Evolutionary conservation across 1,140 invertebrate species (phyloP).

Genomic region (Bradynema listronoti): DNA sequence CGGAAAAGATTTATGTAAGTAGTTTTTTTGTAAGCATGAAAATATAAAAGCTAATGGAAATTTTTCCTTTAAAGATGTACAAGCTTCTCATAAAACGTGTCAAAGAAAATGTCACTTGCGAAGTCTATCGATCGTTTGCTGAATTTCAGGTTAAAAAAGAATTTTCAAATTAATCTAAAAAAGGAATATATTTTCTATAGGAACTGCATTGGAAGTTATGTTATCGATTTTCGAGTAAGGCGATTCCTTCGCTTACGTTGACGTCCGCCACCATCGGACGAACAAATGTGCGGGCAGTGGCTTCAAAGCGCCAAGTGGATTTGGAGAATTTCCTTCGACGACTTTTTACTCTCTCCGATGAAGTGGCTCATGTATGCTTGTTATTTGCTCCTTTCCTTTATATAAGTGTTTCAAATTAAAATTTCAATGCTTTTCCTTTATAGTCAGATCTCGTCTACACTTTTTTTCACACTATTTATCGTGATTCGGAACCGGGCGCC

Average conservation of each 20-base stretch:
- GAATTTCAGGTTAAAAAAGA: constrained; percentile 17
- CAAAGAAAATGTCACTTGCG: constrained; percentile 20
- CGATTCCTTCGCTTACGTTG: constrained; percentile 16
- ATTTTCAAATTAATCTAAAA: neutral
- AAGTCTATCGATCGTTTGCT: constrained; percentile 24
- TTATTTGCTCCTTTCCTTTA: neutral
- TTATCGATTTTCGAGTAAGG: constrained; percentile 29
- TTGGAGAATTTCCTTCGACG: constrained; percentile 31
- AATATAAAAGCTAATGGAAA: too few species aligned
- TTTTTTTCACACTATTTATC: constrained; percentile 42
- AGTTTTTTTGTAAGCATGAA: constrained; percentile 5
- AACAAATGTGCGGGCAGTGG: constrained; percentile 27
- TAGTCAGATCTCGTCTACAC: constrained; percentile 41
- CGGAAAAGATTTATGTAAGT: constrained; percentile 86
- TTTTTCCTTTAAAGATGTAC: constrained; percentile 66
- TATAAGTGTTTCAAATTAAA: neutral
- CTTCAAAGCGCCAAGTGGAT: constrained; percentile 33
- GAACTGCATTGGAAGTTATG: constrained; percentile 32
- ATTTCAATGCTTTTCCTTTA: neutral
- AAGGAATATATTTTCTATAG: neutral
- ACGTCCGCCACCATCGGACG: constrained; percentile 19
- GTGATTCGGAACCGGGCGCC: constrained; percentile 31
- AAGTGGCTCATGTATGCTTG: constrained; percentile 36
- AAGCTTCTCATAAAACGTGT: constrained; percentile 74
- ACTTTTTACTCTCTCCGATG: constrained; percentile 34